Base-by-base conservation (phyloP, 1,140 invertebrate genomes). In the Ctenoplectra terminalis region DNA sequence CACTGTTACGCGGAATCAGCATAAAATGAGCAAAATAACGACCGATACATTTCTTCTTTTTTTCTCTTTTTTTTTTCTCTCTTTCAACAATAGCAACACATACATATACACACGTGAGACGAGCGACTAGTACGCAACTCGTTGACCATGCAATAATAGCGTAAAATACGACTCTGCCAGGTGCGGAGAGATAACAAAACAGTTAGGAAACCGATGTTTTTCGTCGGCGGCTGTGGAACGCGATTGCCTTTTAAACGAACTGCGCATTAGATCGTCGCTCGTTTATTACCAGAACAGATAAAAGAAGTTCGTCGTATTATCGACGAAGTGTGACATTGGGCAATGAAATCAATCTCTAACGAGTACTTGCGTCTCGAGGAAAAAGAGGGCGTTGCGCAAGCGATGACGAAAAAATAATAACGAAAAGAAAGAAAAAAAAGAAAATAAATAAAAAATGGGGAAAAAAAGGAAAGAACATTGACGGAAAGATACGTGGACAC, bases 121-220 rank as follows among this genome's bases (percentile, higher is more conserved):
- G 64, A 43, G 15, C 34, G 63, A 52, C 5, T 46, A 29, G 8
- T 13, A 26, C 64, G 26, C 54, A 48, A 20, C 26, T 43, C 37
- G 37, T 9, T 34, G 64, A 72, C 50, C 50, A 17, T 34, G 63
- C 50, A 34, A 37, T 13, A 60, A n/a, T 3, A 31, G 2, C n/a
- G 29, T 58, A 37, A 73, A 52, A 34, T 34, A 13, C 29, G n/a
- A 20, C 17, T 83, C 34, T 37, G 48, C 63, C 60, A 66, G 48
- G 56, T 52, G 46, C 48, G 26, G 58, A n/a, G 40, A 73, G 67
- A 71, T 75, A 82, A 76, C 58, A 37, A 73, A 72, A 63, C 46
- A 70, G 56, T 43, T 71, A 37, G 34, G 26, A 63, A 72, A 79
- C 31, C 37, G 56, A 71, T 50, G 66, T 71, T 60, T 69, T 61